phyloP scores from a whole-genome alignment of 2,113 vertebrate species.

The Carollia perspicillata region DNA sequence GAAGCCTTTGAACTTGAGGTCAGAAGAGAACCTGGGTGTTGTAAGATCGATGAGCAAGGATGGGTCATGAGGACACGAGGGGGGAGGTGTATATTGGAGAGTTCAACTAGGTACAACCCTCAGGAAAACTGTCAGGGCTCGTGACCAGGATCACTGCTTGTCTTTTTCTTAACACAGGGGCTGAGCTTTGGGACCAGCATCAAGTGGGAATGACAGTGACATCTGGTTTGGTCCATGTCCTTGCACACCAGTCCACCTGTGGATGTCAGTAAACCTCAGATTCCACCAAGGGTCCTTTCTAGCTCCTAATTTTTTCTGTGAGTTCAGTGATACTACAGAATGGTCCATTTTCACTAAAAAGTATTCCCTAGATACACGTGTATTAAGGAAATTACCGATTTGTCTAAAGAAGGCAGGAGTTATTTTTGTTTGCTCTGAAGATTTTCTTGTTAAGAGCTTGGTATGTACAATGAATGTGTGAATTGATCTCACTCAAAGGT shows the following conservation, averaged over 20 bases:
- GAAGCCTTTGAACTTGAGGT: slow-evolving; percentile 13
- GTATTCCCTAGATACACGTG: background rate
- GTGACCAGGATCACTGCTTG: background rate
- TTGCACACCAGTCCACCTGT: background rate
- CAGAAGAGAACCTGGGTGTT: background rate
- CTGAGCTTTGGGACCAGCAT: background rate
- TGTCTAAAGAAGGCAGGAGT: background rate
- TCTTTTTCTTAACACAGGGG: background rate
- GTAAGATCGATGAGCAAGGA: background rate
- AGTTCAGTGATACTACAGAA: background rate
- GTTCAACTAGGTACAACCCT: background rate
- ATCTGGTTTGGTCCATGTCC: background rate
- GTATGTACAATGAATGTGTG: background rate
- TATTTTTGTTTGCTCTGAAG: slow-evolving; percentile 14
- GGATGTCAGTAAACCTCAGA: background rate
- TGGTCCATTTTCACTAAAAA: background rate
- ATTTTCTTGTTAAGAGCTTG: background rate
- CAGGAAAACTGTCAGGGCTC: background rate
- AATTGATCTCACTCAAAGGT: background rate
- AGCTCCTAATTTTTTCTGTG: background rate
- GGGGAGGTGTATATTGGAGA: background rate
- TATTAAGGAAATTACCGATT: background rate
- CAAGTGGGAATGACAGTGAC: fast-evolving
- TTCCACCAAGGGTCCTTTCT: background rate
- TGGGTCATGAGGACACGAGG: background rate